Evolutionary conservation across 2,888 invertebrate genomes (phyloP).

Genomic region (Crocallis elinguaria): DNA sequence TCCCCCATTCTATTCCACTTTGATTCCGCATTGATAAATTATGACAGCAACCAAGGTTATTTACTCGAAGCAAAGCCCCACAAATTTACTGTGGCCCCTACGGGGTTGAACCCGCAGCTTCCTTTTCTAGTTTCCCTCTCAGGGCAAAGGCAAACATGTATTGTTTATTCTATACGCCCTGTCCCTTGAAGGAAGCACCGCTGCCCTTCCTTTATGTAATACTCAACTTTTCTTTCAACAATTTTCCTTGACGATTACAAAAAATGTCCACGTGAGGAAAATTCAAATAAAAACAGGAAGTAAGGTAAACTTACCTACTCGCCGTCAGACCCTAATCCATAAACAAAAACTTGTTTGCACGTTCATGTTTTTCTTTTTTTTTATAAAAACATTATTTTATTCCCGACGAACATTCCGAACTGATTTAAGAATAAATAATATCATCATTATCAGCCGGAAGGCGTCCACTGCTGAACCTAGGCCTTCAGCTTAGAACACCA

Average conservation of each 20-base stretch:
- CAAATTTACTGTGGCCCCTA: constrained; percentile 37
- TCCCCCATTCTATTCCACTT: constrained; percentile 1
- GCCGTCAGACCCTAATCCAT: neutral
- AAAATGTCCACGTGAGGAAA: constrained; percentile 19
- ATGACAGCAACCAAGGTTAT: constrained; percentile 27
- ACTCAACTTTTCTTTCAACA: constrained; percentile 29
- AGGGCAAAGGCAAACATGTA: constrained; percentile 33
- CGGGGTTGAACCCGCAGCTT: constrained; percentile 31
- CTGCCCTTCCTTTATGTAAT: constrained; percentile 33
- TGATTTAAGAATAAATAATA: too few relatives aligned
- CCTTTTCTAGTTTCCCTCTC: constrained; percentile 37
- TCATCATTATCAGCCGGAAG: neutral
- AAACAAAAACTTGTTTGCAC: neutral
- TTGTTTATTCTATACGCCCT: constrained; percentile 33
- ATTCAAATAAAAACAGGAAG: constrained; percentile 6
- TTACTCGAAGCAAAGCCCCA: constrained; percentile 37
- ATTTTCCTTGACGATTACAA: constrained; percentile 28
- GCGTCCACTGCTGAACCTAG: neutral
- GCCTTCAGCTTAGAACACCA: too few relatives aligned
- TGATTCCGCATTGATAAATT: constrained; percentile 24
- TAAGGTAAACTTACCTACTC: neutral
- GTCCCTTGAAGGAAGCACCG: constrained; percentile 25
- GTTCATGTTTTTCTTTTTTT: neutral
- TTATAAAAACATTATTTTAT: too few relatives aligned
- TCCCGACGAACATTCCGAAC: too few relatives aligned